These are phyloP conservation scores for Rhamphomyia laevipes DNA, from an alignment of 2,888 invertebrate genomes.

Conservation along the genomic window DNA sequence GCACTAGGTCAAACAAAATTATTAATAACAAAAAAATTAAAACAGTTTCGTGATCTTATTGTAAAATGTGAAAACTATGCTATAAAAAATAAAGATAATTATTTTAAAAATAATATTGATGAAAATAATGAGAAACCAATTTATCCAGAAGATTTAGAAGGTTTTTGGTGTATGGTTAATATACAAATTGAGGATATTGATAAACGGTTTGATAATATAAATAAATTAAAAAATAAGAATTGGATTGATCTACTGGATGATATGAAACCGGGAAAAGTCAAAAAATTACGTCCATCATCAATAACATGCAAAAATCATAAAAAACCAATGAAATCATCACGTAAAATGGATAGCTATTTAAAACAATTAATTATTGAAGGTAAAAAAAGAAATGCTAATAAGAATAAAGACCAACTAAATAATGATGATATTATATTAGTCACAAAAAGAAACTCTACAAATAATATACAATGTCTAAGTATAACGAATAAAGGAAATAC, in stretches of 20 bases:
- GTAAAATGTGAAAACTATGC: conserved; percentile 24
- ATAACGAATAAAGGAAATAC: too few relatives aligned
- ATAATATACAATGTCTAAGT: too few relatives aligned
- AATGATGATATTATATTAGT: conserved; percentile 10
- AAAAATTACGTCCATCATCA: neutral
- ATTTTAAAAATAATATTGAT: conserved; percentile 11
- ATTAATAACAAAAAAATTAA: conserved; percentile 59
- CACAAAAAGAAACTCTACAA: too few relatives aligned
- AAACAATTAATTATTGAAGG: conserved; percentile 21
- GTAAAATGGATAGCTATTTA: conserved; percentile 12
- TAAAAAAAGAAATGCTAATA: conserved; percentile 22
- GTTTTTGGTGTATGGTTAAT: conserved; percentile 51
- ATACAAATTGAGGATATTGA: conserved; percentile 42
- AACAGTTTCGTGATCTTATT: conserved; percentile 53
- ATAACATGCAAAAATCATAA: conserved; percentile 15
- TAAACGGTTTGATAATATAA: conserved; percentile 27
- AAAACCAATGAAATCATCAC: neutral
- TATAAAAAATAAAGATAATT: conserved; percentile 10
- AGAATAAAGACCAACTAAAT: conserved; percentile 20
- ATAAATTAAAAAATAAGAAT: conserved; percentile 26
- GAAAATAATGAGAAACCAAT: conserved; percentile 23
- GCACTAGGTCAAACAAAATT: conserved; percentile 64
- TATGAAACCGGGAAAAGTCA: neutral
- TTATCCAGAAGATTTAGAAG: conserved; percentile 53
- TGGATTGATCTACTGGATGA: conserved; percentile 30